Evolutionary conservation across 1,140 invertebrate genomes (phyloP).

Genomic region (Ips typographus): DNA sequence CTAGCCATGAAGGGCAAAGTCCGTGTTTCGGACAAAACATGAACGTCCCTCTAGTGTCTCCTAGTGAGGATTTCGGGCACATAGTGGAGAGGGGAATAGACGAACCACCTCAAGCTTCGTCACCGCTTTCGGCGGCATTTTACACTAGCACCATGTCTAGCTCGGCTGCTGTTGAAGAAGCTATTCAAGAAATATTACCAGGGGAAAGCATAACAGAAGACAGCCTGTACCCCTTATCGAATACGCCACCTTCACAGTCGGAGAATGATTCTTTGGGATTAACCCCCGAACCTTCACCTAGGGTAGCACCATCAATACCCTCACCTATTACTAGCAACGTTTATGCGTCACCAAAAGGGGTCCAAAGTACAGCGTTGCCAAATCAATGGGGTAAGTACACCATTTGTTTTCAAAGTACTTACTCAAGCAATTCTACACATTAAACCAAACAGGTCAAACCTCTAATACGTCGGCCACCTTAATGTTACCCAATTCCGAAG

Average conservation of each 20-base stretch:
- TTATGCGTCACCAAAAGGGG: slow-evolving; percentile 47
- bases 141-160: slow-evolving; percentile 85
- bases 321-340: slow-evolving; percentile 58
- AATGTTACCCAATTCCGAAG: slow-evolving; percentile 84
- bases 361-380: slow-evolving; percentile 35
- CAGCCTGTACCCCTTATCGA: slow-evolving; percentile 64
- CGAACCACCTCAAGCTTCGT: slow-evolving; percentile 64
- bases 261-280: slow-evolving; percentile 48
- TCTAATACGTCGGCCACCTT: slow-evolving; percentile 60
- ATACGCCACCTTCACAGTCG: slow-evolving; percentile 64
- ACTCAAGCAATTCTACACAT: too few species aligned
- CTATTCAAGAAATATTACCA: slow-evolving; percentile 75
- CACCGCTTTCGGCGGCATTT: slow-evolving; percentile 75
- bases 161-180: slow-evolving; percentile 80
- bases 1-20: slow-evolving; percentile 76
- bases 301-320: slow-evolving; percentile 55
- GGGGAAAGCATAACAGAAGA: slow-evolving; percentile 65
- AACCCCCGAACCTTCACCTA: slow-evolving; percentile 63
- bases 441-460: slow-evolving; percentile 21
- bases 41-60: slow-evolving; percentile 53
- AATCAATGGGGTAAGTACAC: slow-evolving; percentile 24
- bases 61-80: slow-evolving; percentile 53
- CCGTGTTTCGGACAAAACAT: slow-evolving; percentile 57
- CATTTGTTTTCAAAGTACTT: background rate
- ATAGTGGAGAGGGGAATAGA: slow-evolving; percentile 57